Percentiles rank a stretch among this genome's conserved stretches.
These are phyloP conservation scores for Cyprinodon brontotheroides DNA, from an alignment of 2,113 vertebrate genomes.

Conservation along the genomic window DNA sequence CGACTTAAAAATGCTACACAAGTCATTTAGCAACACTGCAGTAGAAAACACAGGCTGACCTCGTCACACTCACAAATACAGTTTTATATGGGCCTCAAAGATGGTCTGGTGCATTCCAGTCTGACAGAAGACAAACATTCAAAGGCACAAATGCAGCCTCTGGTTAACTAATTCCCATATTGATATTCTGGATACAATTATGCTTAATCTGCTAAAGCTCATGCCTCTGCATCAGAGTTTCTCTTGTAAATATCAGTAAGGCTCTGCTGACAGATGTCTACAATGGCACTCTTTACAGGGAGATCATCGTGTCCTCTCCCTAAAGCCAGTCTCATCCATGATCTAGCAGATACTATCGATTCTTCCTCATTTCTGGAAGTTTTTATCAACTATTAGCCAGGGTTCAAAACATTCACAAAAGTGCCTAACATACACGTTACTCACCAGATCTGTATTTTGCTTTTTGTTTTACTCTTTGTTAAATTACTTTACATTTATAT, in stretches of 20 bases:
- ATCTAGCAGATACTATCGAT: constrained; percentile 59
- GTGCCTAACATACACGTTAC: constrained; percentile 40
- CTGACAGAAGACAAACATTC: constrained; percentile 23
- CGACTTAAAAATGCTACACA: background rate
- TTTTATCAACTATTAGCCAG: constrained; percentile 62
- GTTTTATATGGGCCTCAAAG: constrained; percentile 24
- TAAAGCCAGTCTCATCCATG: constrained; percentile 46
- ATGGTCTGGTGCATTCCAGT: constrained; percentile 28
- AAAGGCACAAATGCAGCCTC: too few relatives aligned
- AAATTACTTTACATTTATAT: constrained; percentile 15
- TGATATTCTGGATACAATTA: too few relatives aligned
- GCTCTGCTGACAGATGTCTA: too few relatives aligned
- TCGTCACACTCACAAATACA: background rate
- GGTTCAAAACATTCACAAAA: constrained; percentile 53
- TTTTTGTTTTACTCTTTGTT: constrained; percentile 15
- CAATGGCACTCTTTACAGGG: constrained; percentile 43
- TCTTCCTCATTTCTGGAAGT: constrained; percentile 44
- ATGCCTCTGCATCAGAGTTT: constrained; percentile 36
- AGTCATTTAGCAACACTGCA: background rate
- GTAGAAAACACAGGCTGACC: background rate
- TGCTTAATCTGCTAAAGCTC: constrained; percentile 5
- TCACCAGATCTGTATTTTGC: constrained; percentile 26
- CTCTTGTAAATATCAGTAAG: constrained; percentile 65
- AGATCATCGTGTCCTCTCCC: constrained; percentile 58
- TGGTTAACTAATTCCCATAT: too few relatives aligned